phyloP scores from a whole-genome alignment of 2,797 vertebrate genomes.

The Xerus rutilus region DNA sequence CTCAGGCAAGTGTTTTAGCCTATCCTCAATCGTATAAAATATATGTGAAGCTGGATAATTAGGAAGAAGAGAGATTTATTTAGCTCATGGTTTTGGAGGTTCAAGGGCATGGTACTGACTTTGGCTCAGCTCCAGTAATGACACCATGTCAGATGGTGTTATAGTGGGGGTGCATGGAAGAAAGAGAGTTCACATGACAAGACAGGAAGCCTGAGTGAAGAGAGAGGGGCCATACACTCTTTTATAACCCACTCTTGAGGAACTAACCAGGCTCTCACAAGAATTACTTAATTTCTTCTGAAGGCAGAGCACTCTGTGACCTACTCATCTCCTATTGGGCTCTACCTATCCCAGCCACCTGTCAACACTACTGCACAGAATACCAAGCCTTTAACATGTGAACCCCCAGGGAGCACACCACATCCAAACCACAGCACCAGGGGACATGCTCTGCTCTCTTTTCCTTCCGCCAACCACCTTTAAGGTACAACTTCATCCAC shows the following conservation, averaged over 20 bases:
- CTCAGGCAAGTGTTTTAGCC: background rate
- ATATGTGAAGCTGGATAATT: background rate
- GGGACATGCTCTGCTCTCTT: background rate
- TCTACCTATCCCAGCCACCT: too few species aligned
- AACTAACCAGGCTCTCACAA: background rate
- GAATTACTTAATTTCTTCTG: background rate
- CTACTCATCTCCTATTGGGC: too few species aligned
- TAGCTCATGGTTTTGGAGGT: background rate
- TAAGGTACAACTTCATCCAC: accelerated
- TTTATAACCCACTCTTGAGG: background rate
- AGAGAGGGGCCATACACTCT: background rate
- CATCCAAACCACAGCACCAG: background rate
- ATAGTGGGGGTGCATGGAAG: too few species aligned
- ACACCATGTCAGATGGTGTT: too few species aligned
- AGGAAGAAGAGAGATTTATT: background rate
- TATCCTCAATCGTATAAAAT: background rate
- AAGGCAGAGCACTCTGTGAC: background rate
- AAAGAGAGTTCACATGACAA: background rate
- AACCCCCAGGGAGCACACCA: too few species aligned
- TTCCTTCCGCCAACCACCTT: too few species aligned
- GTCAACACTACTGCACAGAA: background rate
- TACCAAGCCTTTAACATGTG: background rate
- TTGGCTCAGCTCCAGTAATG: background rate
- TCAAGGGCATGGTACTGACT: too few species aligned
- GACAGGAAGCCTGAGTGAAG: background rate